Conservation (phyloP, 2,888 invertebrate species). For the Andrena marginata region DNA sequence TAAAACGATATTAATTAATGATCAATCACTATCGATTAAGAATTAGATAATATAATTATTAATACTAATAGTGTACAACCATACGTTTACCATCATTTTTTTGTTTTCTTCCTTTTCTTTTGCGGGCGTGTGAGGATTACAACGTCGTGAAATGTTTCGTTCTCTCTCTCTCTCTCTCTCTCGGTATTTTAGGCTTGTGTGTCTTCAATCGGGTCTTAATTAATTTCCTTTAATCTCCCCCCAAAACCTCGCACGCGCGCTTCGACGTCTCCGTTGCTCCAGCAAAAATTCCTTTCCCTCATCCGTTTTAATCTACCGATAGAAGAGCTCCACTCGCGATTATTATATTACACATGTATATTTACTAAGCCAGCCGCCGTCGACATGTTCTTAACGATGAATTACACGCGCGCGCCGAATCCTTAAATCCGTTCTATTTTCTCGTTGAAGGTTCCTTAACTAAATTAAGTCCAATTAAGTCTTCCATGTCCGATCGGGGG, state of each 20-base stretch:
- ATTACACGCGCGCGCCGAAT: conserved; percentile 76
- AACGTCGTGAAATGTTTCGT: conserved; percentile 75
- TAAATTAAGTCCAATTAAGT: conserved; percentile 68
- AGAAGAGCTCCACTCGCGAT: conserved; percentile 76
- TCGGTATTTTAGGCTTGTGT: conserved; percentile 78
- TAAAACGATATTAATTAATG: conserved; percentile 83
- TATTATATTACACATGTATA: conserved; percentile 80
- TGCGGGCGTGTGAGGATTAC: conserved; percentile 74
- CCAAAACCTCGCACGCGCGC: neutral
- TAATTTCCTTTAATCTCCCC: conserved; percentile 11
- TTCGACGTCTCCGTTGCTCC: conserved; percentile 6
- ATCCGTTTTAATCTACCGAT: conserved; percentile 31
- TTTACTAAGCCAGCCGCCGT: conserved; percentile 70
- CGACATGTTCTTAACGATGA: conserved; percentile 73
- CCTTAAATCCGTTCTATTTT: conserved; percentile 68
- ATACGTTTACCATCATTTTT: conserved; percentile 77
- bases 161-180: conserved; percentile 50
- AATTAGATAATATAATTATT: conserved; percentile 83
- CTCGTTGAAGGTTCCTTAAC: conserved; percentile 59
- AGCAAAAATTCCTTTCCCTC: conserved; percentile 56
- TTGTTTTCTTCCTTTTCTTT: conserved; percentile 36
- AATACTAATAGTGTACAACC: conserved; percentile 85
- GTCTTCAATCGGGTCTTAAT: conserved; percentile 53
- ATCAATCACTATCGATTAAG: conserved; percentile 83
- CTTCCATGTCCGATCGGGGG: conserved; percentile 65